Evolutionary conservation across 2,797 vertebrate species (phyloP), one percentile per base, ranked within the genome.

Genomic region (Falco concolor): DNA sequence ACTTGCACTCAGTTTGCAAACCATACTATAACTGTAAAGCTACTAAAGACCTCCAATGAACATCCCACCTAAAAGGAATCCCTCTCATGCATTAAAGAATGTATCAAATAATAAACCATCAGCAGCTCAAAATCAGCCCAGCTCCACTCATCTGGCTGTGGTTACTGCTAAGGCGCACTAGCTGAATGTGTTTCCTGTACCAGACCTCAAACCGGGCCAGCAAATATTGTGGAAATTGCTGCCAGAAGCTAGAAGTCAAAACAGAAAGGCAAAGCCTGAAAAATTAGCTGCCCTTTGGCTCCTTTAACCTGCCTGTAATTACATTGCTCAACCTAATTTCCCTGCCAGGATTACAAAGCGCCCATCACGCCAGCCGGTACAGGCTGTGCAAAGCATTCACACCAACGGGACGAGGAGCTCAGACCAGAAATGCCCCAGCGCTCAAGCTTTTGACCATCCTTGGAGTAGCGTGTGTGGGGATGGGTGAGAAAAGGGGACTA

Each of bases 151-250:
- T 8, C 13, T 21, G 57, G 53, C 44, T 20, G 64, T 49, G 60
- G 44, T 40, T 20, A 2, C 17, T 32, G 20, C 45, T 45, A 5
- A 47, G n/a, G 27, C 3, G 2, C 42, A 64, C 32, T 3, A 52
- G 53, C 36, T 27, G 13, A 61, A 38, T 1, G 3, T 7, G 2
- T 23, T 65, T n/a, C 20, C 34, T 42, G 0, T 6, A 69, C 3
- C 15, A 20, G 3, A 11, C 9, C 74, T 24, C 81, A 54, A 17
- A 32, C 12, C 19, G 22, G 45, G 17, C 52, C 63, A 18, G 38
- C 15, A 85, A 72, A 32, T 63, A 32, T 38, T 84, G 28, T 16
- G 14, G 10, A 42, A 25, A 13, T 30, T 14, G 38, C 18, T 81
- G 32, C 70, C 56, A 57, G 28, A 50, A 53, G 38, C 30, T 15